These are phyloP conservation scores for Babyrousa celebensis DNA, from an alignment of 2,797 vertebrate species.

Conservation along the genomic window DNA sequence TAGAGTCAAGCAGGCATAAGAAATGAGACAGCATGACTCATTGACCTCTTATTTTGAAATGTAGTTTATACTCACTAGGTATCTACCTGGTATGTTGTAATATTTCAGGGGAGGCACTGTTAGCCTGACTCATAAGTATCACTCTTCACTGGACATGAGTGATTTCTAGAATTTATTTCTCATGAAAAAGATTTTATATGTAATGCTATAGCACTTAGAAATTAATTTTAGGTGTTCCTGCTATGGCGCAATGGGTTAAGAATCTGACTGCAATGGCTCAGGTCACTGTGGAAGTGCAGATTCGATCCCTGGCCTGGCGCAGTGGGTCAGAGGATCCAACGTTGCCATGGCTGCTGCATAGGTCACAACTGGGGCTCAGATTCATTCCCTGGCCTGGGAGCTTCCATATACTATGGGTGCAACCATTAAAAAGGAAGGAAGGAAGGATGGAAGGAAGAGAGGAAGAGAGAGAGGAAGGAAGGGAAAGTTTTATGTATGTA, in stretches of 20 bases:
- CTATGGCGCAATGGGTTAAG: too few relatives aligned
- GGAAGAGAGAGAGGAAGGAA: too few relatives aligned
- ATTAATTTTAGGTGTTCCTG: not conserved
- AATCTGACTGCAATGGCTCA: too few relatives aligned
- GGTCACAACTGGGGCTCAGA: too few relatives aligned
- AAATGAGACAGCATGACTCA: not conserved
- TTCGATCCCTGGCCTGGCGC: too few relatives aligned
- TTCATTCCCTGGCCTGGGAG: too few relatives aligned
- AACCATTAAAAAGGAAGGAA: too few relatives aligned
- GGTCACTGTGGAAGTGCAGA: too few relatives aligned
- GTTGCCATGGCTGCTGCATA: too few relatives aligned
- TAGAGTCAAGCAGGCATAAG: not conserved
- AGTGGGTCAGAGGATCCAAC: too few relatives aligned
- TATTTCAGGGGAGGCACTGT: not conserved
- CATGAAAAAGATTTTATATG: not conserved
- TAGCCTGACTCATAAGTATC: not conserved
- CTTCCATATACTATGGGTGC: too few relatives aligned
- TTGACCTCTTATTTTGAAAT: conserved; percentile 5
- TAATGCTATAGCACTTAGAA: conserved; percentile 35
- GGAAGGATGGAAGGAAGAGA: too few relatives aligned
- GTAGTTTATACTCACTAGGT: not conserved
- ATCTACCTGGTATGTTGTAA: not conserved
- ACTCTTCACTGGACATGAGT: not conserved
- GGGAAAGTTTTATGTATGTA: not conserved
- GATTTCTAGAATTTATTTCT: conserved; percentile 14